Evolutionary conservation across 2,888 invertebrate species (phyloP).

Genomic region (Neuroscelio doddi): DNA sequence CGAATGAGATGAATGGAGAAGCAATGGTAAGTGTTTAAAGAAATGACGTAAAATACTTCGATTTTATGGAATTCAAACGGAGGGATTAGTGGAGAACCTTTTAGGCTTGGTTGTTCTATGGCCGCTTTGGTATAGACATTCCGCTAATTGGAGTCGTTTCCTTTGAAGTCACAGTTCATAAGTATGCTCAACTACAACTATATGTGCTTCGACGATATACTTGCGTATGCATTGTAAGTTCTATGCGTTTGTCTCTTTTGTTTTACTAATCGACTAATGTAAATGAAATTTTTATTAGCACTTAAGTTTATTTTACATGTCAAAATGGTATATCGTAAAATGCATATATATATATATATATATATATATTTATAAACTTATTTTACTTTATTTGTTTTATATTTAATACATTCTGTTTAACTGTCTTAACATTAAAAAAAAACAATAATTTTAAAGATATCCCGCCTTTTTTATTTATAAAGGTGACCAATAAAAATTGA

Average conservation of each 20-base stretch:
- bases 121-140: constrained; percentile 48
- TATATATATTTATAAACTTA: no score
- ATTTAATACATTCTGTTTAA: no score
- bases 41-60: constrained; percentile 31
- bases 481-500: no score
- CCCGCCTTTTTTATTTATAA: no score
- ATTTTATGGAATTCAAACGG: constrained; percentile 44
- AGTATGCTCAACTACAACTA: constrained; percentile 48
- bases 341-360: no score
- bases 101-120: constrained; percentile 44
- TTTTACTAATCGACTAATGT: constrained; percentile 27
- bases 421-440: no score
- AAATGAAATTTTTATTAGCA: constrained; percentile 21
- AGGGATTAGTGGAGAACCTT: constrained; percentile 43
- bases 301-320: no score
- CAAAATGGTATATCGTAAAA: no score
- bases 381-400: no score
- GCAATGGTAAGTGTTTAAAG: constrained; percentile 29
- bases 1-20: constrained; percentile 33
- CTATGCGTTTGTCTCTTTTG: constrained; percentile 11
- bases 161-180: constrained; percentile 49
- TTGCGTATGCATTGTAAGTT: constrained; percentile 37
- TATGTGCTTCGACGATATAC: constrained; percentile 19
- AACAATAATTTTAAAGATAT: no score
- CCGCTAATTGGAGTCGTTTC: constrained; percentile 54